phyloP scores from a whole-genome alignment of 2,797 vertebrate species.

The Smutsia gigantea region DNA sequence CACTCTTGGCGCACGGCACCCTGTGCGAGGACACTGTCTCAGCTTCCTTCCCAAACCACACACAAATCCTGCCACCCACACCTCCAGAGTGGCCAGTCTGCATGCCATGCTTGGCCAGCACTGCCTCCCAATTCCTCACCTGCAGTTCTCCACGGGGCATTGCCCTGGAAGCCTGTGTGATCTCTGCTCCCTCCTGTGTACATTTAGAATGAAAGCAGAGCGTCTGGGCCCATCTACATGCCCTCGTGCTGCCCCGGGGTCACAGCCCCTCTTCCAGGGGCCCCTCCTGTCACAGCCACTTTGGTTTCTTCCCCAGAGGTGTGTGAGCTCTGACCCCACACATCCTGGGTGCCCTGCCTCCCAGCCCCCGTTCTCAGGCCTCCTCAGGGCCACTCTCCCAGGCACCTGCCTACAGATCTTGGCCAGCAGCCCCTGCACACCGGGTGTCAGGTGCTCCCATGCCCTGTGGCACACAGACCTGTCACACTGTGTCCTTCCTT shows the following conservation, averaged over 20 bases:
- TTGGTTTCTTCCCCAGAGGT: too few species aligned
- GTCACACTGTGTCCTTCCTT: not conserved
- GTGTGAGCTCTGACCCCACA: too few species aligned
- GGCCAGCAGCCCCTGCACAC: not conserved
- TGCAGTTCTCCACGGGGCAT: too few species aligned
- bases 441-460: not conserved
- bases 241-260: too few species aligned
- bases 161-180: too few species aligned
- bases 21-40: rapidly evolving
- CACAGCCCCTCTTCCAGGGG: too few species aligned
- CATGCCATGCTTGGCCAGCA: too few species aligned
- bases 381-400: not conserved
- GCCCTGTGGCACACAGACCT: not conserved
- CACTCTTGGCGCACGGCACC: not conserved
- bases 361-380: not conserved
- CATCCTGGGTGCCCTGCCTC: not conserved
- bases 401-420: not conserved
- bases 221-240: too few species aligned
- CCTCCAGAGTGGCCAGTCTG: not conserved
- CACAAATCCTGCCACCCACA: not conserved
- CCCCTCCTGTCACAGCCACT: too few species aligned
- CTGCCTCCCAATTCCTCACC: too few species aligned
- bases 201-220: too few species aligned
- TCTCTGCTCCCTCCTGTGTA: too few species aligned
- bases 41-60: not conserved